These are phyloP conservation scores for Troides aeacus DNA, from an alignment of 2,888 invertebrate genomes.

Conservation along the genomic window DNA sequence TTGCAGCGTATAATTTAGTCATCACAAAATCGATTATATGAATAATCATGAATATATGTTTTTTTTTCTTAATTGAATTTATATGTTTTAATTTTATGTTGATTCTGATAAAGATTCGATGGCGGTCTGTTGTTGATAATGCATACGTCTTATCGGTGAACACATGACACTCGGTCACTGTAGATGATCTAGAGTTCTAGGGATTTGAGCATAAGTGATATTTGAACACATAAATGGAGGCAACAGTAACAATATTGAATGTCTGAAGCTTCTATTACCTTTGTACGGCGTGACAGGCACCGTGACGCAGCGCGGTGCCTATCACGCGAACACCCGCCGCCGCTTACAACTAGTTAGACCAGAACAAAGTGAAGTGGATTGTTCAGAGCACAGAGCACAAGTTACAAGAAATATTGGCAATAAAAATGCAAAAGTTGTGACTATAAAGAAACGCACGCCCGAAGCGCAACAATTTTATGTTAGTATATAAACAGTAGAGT, in stretches of 20 bases:
- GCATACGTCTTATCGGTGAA: not conserved
- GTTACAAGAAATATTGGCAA: constrained; percentile 71
- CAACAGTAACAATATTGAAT: constrained; percentile 47
- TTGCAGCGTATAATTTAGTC: not conserved
- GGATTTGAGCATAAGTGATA: constrained; percentile 68
- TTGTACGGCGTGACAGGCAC: constrained; percentile 17
- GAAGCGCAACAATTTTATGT: constrained; percentile 55
- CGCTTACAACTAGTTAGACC: constrained; percentile 61
- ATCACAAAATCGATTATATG: not conserved
- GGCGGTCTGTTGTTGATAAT: not conserved
- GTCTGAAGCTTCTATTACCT: constrained; percentile 46
- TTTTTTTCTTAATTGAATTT: not conserved
- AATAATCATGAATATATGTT: not conserved
- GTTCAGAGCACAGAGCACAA: constrained; percentile 53
- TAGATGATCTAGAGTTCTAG: constrained; percentile 41
- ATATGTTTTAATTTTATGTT: not conserved
- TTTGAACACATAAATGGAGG: constrained; percentile 75
- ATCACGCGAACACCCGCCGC: constrained; percentile 32
- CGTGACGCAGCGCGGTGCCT: constrained; percentile 16
- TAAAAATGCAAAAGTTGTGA: constrained; percentile 79
- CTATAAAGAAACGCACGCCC: constrained; percentile 61
- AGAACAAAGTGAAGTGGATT: constrained; percentile 54
- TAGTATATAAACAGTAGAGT: constrained; percentile 73
- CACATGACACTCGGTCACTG: constrained; percentile 9
- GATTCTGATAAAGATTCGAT: not conserved